A percentile compares a stretch with the other conserved stretches of the same genome.
phyloP scores from a whole-genome alignment of 2,113 vertebrate species.

The Grammomys surdaster region DNA sequence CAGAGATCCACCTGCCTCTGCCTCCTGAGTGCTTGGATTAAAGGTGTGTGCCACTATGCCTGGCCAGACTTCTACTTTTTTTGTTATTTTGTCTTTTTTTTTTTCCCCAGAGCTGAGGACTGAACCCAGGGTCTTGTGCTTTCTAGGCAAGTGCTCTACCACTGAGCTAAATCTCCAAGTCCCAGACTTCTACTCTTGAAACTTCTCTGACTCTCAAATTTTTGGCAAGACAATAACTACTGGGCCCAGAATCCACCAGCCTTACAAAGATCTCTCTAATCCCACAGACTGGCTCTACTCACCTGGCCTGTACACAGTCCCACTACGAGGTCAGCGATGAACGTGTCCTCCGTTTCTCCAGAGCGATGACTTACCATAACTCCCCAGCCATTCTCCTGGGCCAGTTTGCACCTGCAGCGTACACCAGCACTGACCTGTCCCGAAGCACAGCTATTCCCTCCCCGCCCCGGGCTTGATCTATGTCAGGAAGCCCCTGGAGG shows the following conservation, averaged over 20 bases:
- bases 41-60: background rate
- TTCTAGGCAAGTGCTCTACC: background rate
- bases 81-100: too few species aligned
- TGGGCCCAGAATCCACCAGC: background rate
- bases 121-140: background rate
- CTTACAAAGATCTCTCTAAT: background rate
- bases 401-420: constrained; percentile 92
- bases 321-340: constrained; percentile 96
- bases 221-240: background rate
- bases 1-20: background rate
- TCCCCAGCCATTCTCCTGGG: constrained; percentile 97
- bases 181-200: background rate
- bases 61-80: background rate
- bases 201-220: background rate
- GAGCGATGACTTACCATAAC: constrained; percentile 98
- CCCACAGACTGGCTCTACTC: constrained; percentile 53
- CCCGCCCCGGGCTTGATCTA: background rate
- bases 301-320: constrained; percentile 97
- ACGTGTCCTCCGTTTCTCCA: constrained; percentile 96
- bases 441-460: background rate
- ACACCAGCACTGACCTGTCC: constrained; percentile 43
- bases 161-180: background rate
- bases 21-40: background rate
- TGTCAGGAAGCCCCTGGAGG: background rate
- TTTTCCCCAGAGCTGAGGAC: too few species aligned